Evolutionary conservation across 2,888 invertebrate species (phyloP), one percentile per base, ranked within the genome.

Genomic region (Drosophila ezoana): DNA sequence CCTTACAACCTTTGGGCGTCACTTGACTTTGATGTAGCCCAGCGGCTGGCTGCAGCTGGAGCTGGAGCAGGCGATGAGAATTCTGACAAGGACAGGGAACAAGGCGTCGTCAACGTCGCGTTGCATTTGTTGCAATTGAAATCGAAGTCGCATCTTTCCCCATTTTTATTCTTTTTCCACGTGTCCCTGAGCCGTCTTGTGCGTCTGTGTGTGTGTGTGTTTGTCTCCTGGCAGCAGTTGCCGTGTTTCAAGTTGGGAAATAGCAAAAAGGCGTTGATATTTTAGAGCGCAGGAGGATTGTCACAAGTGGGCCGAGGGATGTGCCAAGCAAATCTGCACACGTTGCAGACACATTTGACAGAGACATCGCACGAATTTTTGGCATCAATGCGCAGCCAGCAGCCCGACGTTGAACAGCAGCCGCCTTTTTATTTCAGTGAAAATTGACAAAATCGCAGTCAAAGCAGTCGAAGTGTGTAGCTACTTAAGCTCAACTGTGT

Each of bases 41-140:
- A 23, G 11, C 14, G 14, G 32, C 45, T 45, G 32, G 2, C 35
- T 32, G 16, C 14, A 28, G 32, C 45, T 43, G 28, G 28, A 14
- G n/a, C 14, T 41, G 41, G 44, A 16, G 32, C 9, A 5, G 14
- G 37, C 16, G 20, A 16, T 20, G 6, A 23, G 2, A 45, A 18
- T 41, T 53, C 56, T 11, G 20, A 4, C n/a, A 43, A 33, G 18
- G 32, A 33, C 33, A 11, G 11, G 33, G 47, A 3, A 47, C 32
- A 16, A 13, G 56, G 67, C 59, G 62, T 41, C 32, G 40, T 49
- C 54, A 58, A 54, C 53, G 71, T 81, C 54, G 69, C 69, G 73
- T 67, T 81, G 83, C 80, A 82, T 72, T 81, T 77, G 80, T 56
- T 60, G 72, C 81, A 82, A 82, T 81, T 77, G 83, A 82, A 80